These are phyloP conservation scores for Rhinella marina DNA, from an alignment of 2,797 vertebrate genomes.

Conservation along the genomic window DNA sequence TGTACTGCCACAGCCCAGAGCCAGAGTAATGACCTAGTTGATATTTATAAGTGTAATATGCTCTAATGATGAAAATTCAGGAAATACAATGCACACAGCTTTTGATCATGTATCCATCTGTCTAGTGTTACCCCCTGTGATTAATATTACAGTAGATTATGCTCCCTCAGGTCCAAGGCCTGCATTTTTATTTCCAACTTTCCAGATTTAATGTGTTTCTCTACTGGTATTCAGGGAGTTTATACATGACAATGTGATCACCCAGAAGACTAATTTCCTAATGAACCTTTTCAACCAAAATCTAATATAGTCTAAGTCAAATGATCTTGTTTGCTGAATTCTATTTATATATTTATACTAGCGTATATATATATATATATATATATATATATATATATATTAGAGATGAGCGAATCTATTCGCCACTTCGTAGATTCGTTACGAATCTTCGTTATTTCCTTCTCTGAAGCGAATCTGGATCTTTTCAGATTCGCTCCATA, in stretches of 20 bases:
- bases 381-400: too few species aligned
- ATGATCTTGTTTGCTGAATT: neutral
- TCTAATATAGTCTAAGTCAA: slow-evolving; percentile 8
- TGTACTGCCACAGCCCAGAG: slow-evolving; percentile 55
- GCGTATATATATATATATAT: too few species aligned
- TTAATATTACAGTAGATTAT: slow-evolving; percentile 60
- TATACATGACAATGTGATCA: slow-evolving; percentile 32
- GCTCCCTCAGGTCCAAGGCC: slow-evolving; percentile 35
- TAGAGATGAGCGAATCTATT: too few species aligned
- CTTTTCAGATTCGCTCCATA: too few species aligned
- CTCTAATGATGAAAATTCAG: slow-evolving; percentile 56
- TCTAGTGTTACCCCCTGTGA: slow-evolving; percentile 43
- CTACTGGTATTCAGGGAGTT: neutral
- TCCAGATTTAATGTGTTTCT: slow-evolving; percentile 23
- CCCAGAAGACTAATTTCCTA: slow-evolving; percentile 42
- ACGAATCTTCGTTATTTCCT: too few species aligned
- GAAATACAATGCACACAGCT: slow-evolving; percentile 48
- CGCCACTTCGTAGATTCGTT: too few species aligned
- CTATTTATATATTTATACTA: neutral
- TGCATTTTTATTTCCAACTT: slow-evolving; percentile 40
- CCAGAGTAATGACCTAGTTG: slow-evolving; percentile 61
- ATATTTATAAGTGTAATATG: slow-evolving; percentile 61
- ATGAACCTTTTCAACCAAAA: neutral
- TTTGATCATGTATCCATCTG: slow-evolving; percentile 30
- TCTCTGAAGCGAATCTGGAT: too few species aligned